Conservation (phyloP, 2,888 invertebrate genomes). For the Masnerella sp. region DNA sequence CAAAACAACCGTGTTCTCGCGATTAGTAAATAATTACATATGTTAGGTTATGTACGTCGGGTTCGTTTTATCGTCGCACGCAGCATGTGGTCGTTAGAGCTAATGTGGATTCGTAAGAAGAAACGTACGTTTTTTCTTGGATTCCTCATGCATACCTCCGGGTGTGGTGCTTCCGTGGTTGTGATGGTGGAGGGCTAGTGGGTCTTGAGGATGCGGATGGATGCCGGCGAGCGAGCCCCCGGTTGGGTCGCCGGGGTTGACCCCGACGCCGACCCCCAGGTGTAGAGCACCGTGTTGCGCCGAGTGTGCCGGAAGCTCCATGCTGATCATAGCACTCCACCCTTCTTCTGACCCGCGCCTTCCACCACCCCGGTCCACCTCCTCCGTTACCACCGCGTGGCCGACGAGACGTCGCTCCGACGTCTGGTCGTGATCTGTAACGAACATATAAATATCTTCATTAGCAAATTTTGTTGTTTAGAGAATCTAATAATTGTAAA, state of each 20-base stretch:
- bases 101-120: constrained; percentile 70
- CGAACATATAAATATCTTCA: neutral
- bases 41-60: neutral
- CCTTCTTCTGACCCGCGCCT: constrained; percentile 69
- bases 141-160: constrained; percentile 76
- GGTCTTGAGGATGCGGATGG: constrained; percentile 75
- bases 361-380: constrained; percentile 68
- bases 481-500: too few relatives aligned
- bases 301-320: constrained; percentile 75
- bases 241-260: constrained; percentile 73
- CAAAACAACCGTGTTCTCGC: constrained; percentile 15
- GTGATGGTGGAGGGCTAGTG: constrained; percentile 74
- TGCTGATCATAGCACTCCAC: constrained; percentile 76
- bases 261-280: constrained; percentile 70
- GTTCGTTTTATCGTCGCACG: constrained; percentile 13
- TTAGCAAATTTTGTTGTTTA: neutral
- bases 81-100: constrained; percentile 5
- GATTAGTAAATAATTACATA: constrained; percentile 4
- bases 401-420: constrained; percentile 68
- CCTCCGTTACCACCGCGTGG: constrained; percentile 68
- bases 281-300: constrained; percentile 75
- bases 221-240: constrained; percentile 72
- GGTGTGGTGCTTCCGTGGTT: constrained; percentile 71
- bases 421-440: constrained; percentile 59
- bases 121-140: constrained; percentile 77